phyloP scores from a whole-genome alignment of 2,113 vertebrate genomes.

The pig (Sus scrofa) region T2T-Sscrofa CM000815.6:126346001-126346500 shows the following conservation, averaged over 20 bases:
- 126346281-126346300: conserved; percentile 85
- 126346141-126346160: conserved; percentile 75
- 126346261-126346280: conserved; percentile 83
- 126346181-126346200: conserved; percentile 70
- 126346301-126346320: conserved; percentile 80
- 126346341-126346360: conserved; percentile 88
- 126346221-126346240: conserved; percentile 79
- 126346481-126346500: conserved; percentile 78
- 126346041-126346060: not conserved
- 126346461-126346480: conserved; percentile 80
- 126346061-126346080: conserved; percentile 39
- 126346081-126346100: not conserved
- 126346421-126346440: conserved; percentile 80
- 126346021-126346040: conserved; percentile 75
- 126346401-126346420: conserved; percentile 82
- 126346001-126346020: conserved; percentile 75
- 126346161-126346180: conserved; percentile 73
- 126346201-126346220: conserved; percentile 80
- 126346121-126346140: conserved; percentile 82
- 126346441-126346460: conserved; percentile 83
- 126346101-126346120: conserved; percentile 49
- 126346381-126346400: conserved; percentile 88
- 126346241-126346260: conserved; percentile 73
- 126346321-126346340: conserved; percentile 85
- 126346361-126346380: conserved; percentile 86